Conservation (phyloP, 2,797 vertebrate species). For the Echiichthys vipera region DNA sequence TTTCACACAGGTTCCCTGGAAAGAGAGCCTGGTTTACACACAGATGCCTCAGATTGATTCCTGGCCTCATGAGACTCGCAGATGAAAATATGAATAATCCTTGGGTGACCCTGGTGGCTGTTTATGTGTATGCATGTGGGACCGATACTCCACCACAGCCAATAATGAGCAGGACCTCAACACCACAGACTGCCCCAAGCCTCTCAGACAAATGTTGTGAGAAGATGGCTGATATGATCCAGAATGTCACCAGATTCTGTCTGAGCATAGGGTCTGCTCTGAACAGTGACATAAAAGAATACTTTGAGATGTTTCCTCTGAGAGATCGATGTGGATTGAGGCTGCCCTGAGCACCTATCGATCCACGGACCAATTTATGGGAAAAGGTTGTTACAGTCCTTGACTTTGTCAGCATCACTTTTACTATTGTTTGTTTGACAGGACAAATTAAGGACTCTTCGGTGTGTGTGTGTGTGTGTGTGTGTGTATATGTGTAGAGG, state of each 20-base stretch:
- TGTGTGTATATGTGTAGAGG: background rate
- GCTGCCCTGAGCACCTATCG: slow-evolving; percentile 21
- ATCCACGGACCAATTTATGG: slow-evolving; percentile 46
- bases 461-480: background rate
- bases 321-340: slow-evolving; percentile 16
- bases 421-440: slow-evolving; percentile 27
- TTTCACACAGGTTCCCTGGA: background rate
- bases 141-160: background rate
- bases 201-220: background rate
- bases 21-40: slow-evolving; percentile 12
- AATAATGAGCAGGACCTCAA: slow-evolving; percentile 1
- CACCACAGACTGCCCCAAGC: slow-evolving; percentile 3
- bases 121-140: background rate
- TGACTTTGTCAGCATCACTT: slow-evolving; percentile 34
- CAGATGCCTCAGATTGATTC: slow-evolving; percentile 17
- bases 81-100: background rate
- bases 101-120: background rate
- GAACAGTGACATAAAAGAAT: background rate
- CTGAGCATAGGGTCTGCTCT: background rate
- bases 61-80: background rate
- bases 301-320: slow-evolving; percentile 5
- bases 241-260: background rate
- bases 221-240: slow-evolving; percentile 1
- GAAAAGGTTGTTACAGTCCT: slow-evolving; percentile 16
- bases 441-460: slow-evolving; percentile 11